Conservation (phyloP, 2,113 vertebrate species). For the Microcebus jonahi region DNA sequence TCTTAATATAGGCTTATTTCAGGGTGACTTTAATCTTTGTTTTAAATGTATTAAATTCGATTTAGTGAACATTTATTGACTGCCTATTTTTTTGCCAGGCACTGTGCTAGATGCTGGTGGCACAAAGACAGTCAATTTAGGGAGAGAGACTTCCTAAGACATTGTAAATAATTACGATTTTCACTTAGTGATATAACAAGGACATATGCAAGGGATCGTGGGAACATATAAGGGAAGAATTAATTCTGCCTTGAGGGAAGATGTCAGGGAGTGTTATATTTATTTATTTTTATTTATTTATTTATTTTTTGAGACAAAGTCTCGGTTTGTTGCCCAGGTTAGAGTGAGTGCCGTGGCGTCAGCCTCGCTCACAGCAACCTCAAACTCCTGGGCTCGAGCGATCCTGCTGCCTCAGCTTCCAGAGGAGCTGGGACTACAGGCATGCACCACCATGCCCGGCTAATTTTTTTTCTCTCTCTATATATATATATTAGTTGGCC, state of each 20-base stretch:
- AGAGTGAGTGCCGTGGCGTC: too few relatives aligned
- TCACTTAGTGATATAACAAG: slow-evolving; percentile 37
- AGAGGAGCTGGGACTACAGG: too few relatives aligned
- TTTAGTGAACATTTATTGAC: slow-evolving; percentile 50
- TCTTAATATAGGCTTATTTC: slow-evolving; percentile 45
- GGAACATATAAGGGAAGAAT: background rate
- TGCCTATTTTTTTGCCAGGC: slow-evolving; percentile 27
- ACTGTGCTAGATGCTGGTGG: slow-evolving; percentile 18
- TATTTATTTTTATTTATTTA: too few relatives aligned
- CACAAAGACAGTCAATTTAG: slow-evolving; percentile 28
- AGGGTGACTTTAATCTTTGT: slow-evolving; percentile 42
- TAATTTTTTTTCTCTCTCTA: too few relatives aligned
- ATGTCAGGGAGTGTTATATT: slow-evolving; percentile 5
- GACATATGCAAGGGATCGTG: background rate
- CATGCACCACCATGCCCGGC: too few relatives aligned
- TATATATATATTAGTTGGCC: too few relatives aligned
- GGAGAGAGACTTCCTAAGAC: background rate
- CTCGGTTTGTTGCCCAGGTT: too few relatives aligned
- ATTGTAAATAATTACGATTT: slow-evolving; percentile 37
- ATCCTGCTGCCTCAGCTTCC: too few relatives aligned
- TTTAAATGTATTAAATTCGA: slow-evolving; percentile 54
- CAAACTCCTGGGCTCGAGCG: too few relatives aligned
- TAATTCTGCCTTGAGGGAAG: slow-evolving; percentile 15
- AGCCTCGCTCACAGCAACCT: too few relatives aligned
- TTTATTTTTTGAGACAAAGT: too few relatives aligned